A percentile compares a stretch with the other conserved stretches of the same genome.
These are phyloP conservation scores for Chloroceryle amazona DNA, from an alignment of 2,797 vertebrate genomes.

Conservation along the genomic window DNA sequence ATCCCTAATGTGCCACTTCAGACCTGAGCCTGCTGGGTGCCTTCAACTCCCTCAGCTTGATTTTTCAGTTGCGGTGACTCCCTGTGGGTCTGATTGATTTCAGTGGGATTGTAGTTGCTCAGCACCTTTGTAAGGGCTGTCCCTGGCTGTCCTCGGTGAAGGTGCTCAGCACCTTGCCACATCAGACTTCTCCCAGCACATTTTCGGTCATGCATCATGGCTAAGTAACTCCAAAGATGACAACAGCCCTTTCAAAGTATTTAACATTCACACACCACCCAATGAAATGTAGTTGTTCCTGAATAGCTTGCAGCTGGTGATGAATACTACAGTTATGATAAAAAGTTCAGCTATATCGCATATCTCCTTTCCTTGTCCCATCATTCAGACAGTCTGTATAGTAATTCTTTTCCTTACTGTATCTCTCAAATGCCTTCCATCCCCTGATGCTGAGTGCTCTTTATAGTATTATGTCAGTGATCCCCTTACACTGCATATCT, in stretches of 20 bases:
- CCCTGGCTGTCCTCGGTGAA: background rate
- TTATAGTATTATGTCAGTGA: constrained; percentile 9
- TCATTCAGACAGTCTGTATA: background rate
- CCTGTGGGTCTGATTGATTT: background rate
- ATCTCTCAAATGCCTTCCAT: background rate
- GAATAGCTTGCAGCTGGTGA: background rate
- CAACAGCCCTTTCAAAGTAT: background rate
- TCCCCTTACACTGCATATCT: constrained; percentile 3
- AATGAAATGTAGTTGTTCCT: background rate
- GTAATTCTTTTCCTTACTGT: background rate
- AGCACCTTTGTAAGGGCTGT: background rate
- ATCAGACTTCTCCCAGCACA: background rate
- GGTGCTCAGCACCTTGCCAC: background rate
- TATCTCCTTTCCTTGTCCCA: background rate
- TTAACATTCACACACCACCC: background rate
- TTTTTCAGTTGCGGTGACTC: constrained; percentile 16
- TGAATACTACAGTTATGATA: background rate
- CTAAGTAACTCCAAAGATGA: background rate
- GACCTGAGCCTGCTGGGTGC: constrained; percentile 42
- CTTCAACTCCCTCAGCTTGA: constrained; percentile 15
- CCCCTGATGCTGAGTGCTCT: background rate
- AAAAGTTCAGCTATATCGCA: background rate
- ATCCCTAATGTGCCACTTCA: constrained; percentile 27
- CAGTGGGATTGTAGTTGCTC: background rate
- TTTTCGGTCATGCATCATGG: background rate